Evolutionary conservation across 35 echinoderm and acorn worm species (phyloP), one percentile per base, ranked within the genome.

Genomic region (Apostichopus californicus): DNA sequence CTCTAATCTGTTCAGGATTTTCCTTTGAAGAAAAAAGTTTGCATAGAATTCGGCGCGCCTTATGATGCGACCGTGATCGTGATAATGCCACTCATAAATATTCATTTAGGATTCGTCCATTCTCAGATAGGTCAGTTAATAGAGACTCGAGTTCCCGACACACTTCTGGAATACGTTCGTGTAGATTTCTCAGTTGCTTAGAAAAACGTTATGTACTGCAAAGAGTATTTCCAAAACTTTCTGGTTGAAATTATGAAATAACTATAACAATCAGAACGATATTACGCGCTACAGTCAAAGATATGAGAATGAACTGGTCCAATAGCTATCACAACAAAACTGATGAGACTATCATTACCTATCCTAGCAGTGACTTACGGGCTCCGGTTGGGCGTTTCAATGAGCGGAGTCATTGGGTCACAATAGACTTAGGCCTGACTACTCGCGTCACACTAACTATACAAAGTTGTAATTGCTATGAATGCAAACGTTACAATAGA

Each of bases 401-500:
- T 89, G 86, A 72, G 83, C 34, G 5, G 23, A 64, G 13, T 22
- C 13, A 18, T 18, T n/a, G 72, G 54, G 71, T 56, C 6, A 77
- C 71, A 91, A 91, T 91, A 79, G 86, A 89, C 61, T 34, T 79
- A 79, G 17, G 77, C 71, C 5, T 73, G 79, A 79, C 89, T 79
- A 78, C 89, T 55, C 77, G 21, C 73, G 72, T 52, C 71, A 91
- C 73, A 91, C 77, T 57, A 73, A 91, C 89, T 54, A 78, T 78
- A 78, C 70, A 91, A 57, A 78, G 89, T 79, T 79, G 18, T 91
- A 91, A 91, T 91, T 91, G 89, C 72, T 59, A 79, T 91, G 89
- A 91, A 91, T 91, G 73, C 6, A 79, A 59, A 78, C 55, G 57
- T 28, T 77, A 91, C 55, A 79, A 59, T 23, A 21, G 55, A 13